phyloP scores from a whole-genome alignment of 2,113 vertebrate genomes.

The Trematocara variabile region DNA sequence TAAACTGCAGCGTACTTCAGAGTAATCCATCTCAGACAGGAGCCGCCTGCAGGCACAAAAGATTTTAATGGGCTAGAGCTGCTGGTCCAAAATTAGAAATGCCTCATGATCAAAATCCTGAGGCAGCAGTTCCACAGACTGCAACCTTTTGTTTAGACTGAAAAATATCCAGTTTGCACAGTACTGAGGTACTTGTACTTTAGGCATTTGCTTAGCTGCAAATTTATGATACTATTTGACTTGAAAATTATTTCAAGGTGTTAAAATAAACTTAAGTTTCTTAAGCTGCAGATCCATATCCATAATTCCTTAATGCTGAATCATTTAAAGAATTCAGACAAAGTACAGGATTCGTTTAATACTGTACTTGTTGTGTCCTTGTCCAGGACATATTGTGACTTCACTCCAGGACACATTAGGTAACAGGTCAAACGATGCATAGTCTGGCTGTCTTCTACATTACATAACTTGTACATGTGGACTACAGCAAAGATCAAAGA shows the following conservation, averaged over 20 bases:
- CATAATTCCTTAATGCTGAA: background rate
- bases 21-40: background rate
- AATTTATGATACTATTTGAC: background rate
- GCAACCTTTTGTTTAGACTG: background rate
- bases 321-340: background rate
- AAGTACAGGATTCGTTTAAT: too few relatives aligned
- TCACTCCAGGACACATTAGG: background rate
- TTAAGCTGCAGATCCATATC: background rate
- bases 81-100: constrained; percentile 12
- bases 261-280: background rate
- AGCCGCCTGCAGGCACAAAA: background rate
- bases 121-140: background rate
- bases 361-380: background rate
- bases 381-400: background rate
- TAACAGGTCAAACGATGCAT: background rate
- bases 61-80: constrained; percentile 1
- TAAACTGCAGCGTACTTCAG: background rate
- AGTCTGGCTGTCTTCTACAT: background rate
- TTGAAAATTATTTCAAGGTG: background rate
- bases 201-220: background rate
- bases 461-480: background rate
- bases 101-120: constrained; percentile 2
- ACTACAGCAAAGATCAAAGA: background rate
- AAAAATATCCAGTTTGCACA: background rate
- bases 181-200: background rate